A percentile compares a stretch with the other conserved stretches of the same genome.
phyloP scores from a whole-genome alignment of 2,888 invertebrate genomes.

The Cremastinae sp. region DNA sequence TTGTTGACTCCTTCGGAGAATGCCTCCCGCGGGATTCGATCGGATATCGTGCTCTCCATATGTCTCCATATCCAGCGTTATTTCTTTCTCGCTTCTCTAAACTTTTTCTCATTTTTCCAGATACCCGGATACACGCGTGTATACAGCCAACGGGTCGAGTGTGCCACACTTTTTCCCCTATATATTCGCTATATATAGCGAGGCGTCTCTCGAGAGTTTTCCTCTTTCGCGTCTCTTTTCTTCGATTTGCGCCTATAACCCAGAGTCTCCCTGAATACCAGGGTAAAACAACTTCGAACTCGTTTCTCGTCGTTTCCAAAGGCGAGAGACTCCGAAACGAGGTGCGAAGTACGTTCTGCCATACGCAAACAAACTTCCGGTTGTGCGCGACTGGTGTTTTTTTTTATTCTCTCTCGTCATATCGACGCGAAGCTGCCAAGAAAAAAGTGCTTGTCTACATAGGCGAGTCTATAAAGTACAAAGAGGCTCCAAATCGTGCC shows the following conservation, averaged over 20 bases:
- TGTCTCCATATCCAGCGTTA: slow-evolving; percentile 31
- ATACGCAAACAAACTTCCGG: neutral
- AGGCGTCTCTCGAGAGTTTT: slow-evolving; percentile 30
- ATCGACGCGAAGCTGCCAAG: neutral
- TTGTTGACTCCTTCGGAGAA: slow-evolving; percentile 37
- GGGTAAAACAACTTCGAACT: slow-evolving; percentile 17
- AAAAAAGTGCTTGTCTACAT: slow-evolving; percentile 1
- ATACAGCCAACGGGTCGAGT: slow-evolving; percentile 11
- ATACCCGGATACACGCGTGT: slow-evolving; percentile 49
- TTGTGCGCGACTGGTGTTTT: too few relatives aligned
- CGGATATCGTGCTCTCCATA: slow-evolving; percentile 12
- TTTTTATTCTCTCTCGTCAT: slow-evolving; percentile 1
- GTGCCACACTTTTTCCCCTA: slow-evolving; percentile 29
- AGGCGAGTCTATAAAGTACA: slow-evolving; percentile 25
- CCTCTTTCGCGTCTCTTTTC: slow-evolving; percentile 23
- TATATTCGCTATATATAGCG: neutral
- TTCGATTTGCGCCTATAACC: slow-evolving; percentile 31
- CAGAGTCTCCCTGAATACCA: neutral
- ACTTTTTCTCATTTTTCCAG: slow-evolving; percentile 42
- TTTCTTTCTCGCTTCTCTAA: slow-evolving; percentile 37
- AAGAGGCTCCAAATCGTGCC: slow-evolving; percentile 39
- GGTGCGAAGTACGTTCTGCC: slow-evolving; percentile 1
- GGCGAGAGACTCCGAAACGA: slow-evolving; percentile 42
- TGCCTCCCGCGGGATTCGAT: slow-evolving; percentile 49
- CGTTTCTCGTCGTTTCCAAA: slow-evolving; percentile 43